Evolutionary conservation across 2,113 vertebrate species (phyloP).

Genomic region (Bubo bubo): DNA sequence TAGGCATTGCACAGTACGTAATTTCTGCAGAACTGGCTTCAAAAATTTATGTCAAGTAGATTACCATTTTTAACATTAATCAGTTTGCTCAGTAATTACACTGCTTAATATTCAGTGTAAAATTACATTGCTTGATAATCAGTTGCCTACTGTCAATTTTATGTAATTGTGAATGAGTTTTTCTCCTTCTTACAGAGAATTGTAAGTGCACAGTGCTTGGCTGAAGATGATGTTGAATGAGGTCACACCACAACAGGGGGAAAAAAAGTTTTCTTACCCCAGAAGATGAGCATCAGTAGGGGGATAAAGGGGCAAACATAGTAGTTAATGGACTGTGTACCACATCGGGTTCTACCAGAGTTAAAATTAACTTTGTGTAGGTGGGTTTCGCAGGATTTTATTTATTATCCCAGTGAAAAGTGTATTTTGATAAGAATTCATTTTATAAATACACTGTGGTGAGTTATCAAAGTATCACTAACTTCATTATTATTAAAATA

Average conservation of each 20-base stretch:
- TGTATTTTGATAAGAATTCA: slow-evolving; percentile 82
- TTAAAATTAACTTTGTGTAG: slow-evolving; percentile 76
- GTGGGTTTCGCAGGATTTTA: slow-evolving; percentile 74
- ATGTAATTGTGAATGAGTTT: slow-evolving; percentile 58
- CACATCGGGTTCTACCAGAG: slow-evolving; percentile 75
- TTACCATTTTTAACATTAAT: not conserved
- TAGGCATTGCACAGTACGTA: not conserved
- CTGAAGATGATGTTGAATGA: slow-evolving; percentile 92
- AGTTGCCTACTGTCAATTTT: slow-evolving; percentile 40
- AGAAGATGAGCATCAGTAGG: slow-evolving; percentile 75
- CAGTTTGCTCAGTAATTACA: not conserved
- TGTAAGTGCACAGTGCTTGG: slow-evolving; percentile 83
- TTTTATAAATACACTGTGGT: slow-evolving; percentile 81
- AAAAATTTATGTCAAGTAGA: not conserved
- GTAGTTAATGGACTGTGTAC: slow-evolving; percentile 72
- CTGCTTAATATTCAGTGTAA: slow-evolving; percentile 36
- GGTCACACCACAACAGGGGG: slow-evolving; percentile 65
- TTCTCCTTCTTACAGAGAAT: slow-evolving; percentile 83
- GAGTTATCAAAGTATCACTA: slow-evolving; percentile 72
- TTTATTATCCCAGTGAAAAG: slow-evolving; percentile 82
- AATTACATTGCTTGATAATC: slow-evolving; percentile 39
- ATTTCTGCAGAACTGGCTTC: not conserved
- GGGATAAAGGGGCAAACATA: slow-evolving; percentile 63
- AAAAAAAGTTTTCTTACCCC: slow-evolving; percentile 58
- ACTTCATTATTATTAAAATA: slow-evolving; percentile 68